Evolutionary conservation across 2,888 invertebrate species (phyloP), one percentile per base, ranked within the genome.

Genomic region (Alsophila aescularia): DNA sequence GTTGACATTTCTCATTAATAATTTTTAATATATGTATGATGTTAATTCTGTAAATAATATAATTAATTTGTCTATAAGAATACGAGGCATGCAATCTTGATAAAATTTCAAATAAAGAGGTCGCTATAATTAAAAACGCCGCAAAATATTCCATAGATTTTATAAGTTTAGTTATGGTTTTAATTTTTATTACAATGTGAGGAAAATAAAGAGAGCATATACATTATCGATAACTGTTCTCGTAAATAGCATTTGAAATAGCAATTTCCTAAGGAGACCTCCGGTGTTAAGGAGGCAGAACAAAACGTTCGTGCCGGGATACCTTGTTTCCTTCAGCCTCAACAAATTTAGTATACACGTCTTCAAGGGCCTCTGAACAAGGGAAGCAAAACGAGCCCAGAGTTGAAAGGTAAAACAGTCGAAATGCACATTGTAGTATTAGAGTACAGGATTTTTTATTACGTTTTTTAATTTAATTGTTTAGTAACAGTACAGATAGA

Each of bases 261-360:
- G 24, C 35, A 27, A 41, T 35, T 47, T 18, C 2, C 18, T 53
- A 10, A 14, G 8, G 15, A 36, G 13, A 24, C 36, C 37, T 13
- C 13, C 31, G 6, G 32, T 31, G 31, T 32, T 62, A 53, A 62
- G 50, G 53, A 48, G 49, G 47, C 59, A 69, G 61, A 72, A 71
- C 68, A 73, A 73, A 73, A 69, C 59, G 56, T 64, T 69, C 60
- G 64, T 71, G 65, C 68, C 61, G 70, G 67, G 72, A 69, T 66
- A 69, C 56, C 61, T 56, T 67, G 71, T 72, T 74, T 71, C 64
- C 67, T 65, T 8, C 12, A 32, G 18, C 12, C 36, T 24, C 8
- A 21, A n/a, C 15, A 52, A 29, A 34, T 52, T 42, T 48, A 37
- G 32, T 53, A 16, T 42, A 41, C 41, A 34, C 13, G 15, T 45